Evolutionary conservation across 1,140 invertebrate genomes (phyloP), one percentile per base, ranked within the genome.

Genomic region (Magallana angulata): DNA sequence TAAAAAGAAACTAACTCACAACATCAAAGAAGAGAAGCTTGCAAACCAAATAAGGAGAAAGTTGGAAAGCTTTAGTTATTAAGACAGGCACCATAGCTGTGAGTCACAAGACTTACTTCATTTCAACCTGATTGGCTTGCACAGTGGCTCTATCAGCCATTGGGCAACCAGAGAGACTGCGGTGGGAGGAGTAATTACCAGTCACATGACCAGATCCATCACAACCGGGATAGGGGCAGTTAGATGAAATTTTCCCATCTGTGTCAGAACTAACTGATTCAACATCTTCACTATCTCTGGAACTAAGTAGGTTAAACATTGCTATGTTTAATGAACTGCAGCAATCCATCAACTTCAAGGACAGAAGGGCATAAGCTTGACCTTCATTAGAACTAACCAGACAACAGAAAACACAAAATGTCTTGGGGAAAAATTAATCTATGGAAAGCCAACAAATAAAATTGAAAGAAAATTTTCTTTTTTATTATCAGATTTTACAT

Each of bases 161-260:
- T 84, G 97, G 97, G 94, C 97, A 97, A 84, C 97, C 97, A 85
- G 97, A 97, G 82, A 97, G 94, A 93, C 97, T 96, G 71, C 96
- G 96, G 95, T 98, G 98, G 57, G 96, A 97, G 80, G 96, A 96
- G 93, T 96, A 96, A 94, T 97, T 97, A 80, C 97, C 97, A 91
- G 97, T 97, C 94, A 95, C 92, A 91, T 95, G 95, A 30, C 95
- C 95, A 57, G 93, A 93, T 12, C 95, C 95, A 90, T 95, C 94
- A 91, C 95, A 95, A 82, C 95, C 95, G 84, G 94, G 93, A 7
- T 94, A 95, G 24, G 95, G 95, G 86, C 95, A 95, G 12, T 87
- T 86, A 68, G 84, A 85, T 81, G 57, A 87, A 76, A 87, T 82
- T 87, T 87, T 87, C 16, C 81, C 81, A 30, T 87, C 85, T 56